phyloP scores from a whole-genome alignment of 2,888 invertebrate genomes.

The Limenitis arthemis region DNA sequence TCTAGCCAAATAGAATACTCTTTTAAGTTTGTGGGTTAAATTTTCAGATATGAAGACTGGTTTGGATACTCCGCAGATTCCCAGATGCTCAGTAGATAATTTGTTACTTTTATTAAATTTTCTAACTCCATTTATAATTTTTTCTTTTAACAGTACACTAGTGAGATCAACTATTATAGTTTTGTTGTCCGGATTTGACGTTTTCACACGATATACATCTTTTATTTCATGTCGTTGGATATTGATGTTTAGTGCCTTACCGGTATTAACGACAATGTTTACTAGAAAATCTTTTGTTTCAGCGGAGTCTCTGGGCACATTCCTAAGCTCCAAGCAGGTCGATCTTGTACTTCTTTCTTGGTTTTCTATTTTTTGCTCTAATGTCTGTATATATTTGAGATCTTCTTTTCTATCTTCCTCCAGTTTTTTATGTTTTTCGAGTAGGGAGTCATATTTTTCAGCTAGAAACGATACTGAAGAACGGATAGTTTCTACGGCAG shows the following conservation, averaged over 20 bases:
- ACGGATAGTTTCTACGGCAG: too few relatives aligned
- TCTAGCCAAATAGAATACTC: conserved; percentile 5
- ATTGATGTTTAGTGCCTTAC: not conserved
- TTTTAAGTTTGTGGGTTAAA: not conserved
- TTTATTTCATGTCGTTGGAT: conserved; percentile 1
- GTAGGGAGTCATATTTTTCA: too few relatives aligned
- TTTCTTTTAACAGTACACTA: conserved; percentile 11
- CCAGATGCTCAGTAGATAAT: conserved; percentile 7
- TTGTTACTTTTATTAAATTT: conserved; percentile 8
- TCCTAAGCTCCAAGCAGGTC: conserved; percentile 12
- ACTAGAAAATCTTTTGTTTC: conserved; percentile 7
- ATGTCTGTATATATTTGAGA: not conserved
- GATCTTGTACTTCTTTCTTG: conserved; percentile 2
- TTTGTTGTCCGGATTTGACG: not conserved
- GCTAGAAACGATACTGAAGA: too few relatives aligned
- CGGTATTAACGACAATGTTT: not conserved
- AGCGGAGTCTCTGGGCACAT: not conserved
- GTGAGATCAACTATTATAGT: conserved; percentile 12
- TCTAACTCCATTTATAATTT: not conserved
- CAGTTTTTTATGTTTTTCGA: too few relatives aligned
- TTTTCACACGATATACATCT: conserved; percentile 9
- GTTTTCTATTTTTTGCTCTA: conserved; percentile 8
- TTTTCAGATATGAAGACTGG: conserved; percentile 11
- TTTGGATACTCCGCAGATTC: not conserved
- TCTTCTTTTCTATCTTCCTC: too few relatives aligned